A percentile compares a stretch with the other conserved stretches of the same genome.
Conservation (phyloP, 2,888 invertebrate species). For the Phortica okadai region DNA sequence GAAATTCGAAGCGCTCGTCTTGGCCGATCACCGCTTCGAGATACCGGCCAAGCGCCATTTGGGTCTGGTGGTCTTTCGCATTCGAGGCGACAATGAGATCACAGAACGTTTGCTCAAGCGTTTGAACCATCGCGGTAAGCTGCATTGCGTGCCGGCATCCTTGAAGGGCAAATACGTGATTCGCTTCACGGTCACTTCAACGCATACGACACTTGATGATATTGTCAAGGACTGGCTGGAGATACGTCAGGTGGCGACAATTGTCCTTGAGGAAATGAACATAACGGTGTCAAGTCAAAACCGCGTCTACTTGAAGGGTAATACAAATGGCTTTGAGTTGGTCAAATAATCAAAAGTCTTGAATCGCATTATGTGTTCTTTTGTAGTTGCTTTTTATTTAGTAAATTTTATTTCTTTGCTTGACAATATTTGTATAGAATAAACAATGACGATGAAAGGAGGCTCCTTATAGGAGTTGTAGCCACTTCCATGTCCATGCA, state of each 20-base stretch:
- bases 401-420: no score
- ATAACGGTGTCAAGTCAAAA: constrained; percentile 78
- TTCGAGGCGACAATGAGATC: constrained; percentile 89
- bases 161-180: constrained; percentile 94
- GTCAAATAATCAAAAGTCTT: constrained; percentile 37
- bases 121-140: constrained; percentile 89
- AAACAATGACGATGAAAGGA: no score
- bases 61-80: constrained; percentile 91
- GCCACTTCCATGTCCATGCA: no score
- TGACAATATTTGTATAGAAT: no score
- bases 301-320: constrained; percentile 87
- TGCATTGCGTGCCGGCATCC: constrained; percentile 96
- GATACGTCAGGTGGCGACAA: constrained; percentile 84
- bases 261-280: constrained; percentile 82
- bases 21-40: constrained; percentile 91
- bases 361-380: constrained; percentile 8
- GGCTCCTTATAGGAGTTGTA: no score
- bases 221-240: constrained; percentile 91
- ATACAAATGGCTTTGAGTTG: constrained; percentile 54
- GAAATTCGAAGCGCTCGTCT: constrained; percentile 91
- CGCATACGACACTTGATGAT: constrained; percentile 87
- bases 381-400: not conserved
- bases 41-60: constrained; percentile 91
- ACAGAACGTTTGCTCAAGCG: constrained; percentile 93
- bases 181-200: constrained; percentile 93